Evolutionary conservation across 2,113 vertebrate species (phyloP).

Genomic region (Cygnus buccinator): DNA sequence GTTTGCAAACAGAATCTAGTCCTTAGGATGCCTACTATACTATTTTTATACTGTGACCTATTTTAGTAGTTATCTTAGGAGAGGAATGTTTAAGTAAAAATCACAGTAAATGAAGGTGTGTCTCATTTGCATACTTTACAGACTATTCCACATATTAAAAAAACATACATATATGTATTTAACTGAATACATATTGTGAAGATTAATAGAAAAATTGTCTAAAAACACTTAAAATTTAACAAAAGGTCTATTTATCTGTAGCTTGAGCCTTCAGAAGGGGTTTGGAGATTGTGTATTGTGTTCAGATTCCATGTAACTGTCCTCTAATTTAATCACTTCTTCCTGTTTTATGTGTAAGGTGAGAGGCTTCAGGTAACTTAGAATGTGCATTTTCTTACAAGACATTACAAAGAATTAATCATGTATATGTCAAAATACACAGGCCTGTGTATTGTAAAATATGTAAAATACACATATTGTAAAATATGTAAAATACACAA

Average conservation of each 20-base stretch:
- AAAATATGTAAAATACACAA: too few species aligned
- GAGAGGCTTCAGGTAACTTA: neutral
- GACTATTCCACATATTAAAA: neutral
- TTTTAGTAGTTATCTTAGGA: constrained; percentile 52
- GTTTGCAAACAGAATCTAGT: constrained; percentile 18
- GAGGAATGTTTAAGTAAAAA: constrained; percentile 28
- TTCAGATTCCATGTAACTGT: neutral
- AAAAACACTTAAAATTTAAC: neutral
- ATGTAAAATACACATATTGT: too few species aligned
- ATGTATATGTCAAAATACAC: neutral
- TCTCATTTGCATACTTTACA: constrained; percentile 13
- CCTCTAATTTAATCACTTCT: neutral
- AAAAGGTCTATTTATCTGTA: neutral
- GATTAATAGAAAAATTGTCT: neutral
- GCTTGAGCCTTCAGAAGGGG: neutral
- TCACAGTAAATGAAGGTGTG: neutral
- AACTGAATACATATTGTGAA: neutral
- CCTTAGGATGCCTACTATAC: constrained; percentile 21
- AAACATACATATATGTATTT: neutral
- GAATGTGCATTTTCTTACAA: neutral
- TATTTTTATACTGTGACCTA: constrained; percentile 67
- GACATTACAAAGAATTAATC: neutral
- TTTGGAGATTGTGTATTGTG: neutral
- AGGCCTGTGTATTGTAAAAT: too few species aligned
- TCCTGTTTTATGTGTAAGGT: neutral